Evolutionary conservation across 2,888 invertebrate genomes (phyloP), one percentile per base, ranked within the genome.

Genomic region (Napeogenes sylphis): DNA sequence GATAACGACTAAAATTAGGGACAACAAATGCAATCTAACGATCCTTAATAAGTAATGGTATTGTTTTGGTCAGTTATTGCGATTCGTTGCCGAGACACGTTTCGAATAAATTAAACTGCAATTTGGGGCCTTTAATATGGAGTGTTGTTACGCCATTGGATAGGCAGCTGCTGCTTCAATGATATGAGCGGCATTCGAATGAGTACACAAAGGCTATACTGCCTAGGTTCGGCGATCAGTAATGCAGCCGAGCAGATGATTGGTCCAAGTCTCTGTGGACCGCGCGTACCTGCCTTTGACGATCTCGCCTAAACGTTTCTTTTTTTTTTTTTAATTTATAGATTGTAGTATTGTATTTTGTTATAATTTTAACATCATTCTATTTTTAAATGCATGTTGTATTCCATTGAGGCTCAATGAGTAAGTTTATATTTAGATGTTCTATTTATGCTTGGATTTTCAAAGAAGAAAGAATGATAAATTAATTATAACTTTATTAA

Each of bases 21-120:
- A 46, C 65, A 66, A 64, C 80, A 76, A 81, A 75, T 81, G 79
- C 79, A 82, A 83, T 84, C 80, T 81, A 83, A 82, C 79, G 78
- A 72, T 73, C 78, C 75, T 78, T 82, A 80, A 84, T 86, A 85
- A 84, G 81, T 78, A 80, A 75, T 77, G 81, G 81, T 81, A 87
- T 86, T 85, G 87, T 87, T 90, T 87, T 84, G 81, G 80, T 79
- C 79, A 85, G 88, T 87, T 90, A 89, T 88, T 89, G 84, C 87
- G 84, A 87, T 86, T 86, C 82, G 84, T 86, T 88, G 85, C 87
- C 84, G 87, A 84, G 86, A 89, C 90, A 90, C 90, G 90, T 83
- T 75, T 85, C 75, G 90, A 88, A 90, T 90, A 90, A 88, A 89
- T 90, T 89, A 88, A 89, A 89, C 82, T 87, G 85, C 87, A 88